Conservation (phyloP, 2,113 vertebrate species). For the Gracilinanus agilis region DNA sequence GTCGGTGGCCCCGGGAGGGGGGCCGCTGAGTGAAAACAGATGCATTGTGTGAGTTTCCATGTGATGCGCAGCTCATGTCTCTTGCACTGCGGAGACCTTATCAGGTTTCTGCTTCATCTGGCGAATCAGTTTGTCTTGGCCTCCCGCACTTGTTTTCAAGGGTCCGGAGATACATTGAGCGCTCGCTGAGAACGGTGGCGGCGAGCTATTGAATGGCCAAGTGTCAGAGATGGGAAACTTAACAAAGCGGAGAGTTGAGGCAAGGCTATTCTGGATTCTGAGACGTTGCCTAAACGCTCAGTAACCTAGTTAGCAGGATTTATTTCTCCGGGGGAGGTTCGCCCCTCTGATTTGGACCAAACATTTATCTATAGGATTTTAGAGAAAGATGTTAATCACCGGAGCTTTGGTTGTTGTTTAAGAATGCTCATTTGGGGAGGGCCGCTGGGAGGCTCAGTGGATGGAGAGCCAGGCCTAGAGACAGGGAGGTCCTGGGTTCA, state of each 20-base stretch:
- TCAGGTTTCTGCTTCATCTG: conserved; percentile 30
- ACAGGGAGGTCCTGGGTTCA: no score
- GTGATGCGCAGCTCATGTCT: conserved; percentile 61
- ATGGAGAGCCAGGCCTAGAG: no score
- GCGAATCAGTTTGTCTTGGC: conserved; percentile 27
- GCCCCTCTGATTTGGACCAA: conserved; percentile 12
- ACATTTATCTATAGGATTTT: background rate
- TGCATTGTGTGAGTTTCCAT: conserved; percentile 41
- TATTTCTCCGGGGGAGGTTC: background rate
- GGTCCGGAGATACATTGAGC: background rate
- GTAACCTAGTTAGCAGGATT: conserved; percentile 14
- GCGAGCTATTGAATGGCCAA: no score
- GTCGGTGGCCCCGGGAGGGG: background rate
- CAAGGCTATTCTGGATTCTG: background rate
- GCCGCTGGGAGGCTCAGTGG: no score
- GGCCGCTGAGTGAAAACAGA: conserved; percentile 76
- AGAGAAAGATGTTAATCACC: background rate
- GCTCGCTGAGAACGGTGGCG: no score
- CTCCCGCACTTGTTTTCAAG: conserved; percentile 27
- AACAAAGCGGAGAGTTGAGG: conserved; percentile 9
- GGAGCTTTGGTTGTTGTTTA: background rate
- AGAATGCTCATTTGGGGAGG: background rate
- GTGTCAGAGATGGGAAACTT: conserved; percentile 28
- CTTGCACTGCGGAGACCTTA: conserved; percentile 52
- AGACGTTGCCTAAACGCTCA: background rate